These are phyloP conservation scores for Lepidurus couesii DNA, from an alignment of 1,140 invertebrate genomes.

Conservation along the genomic window DNA sequence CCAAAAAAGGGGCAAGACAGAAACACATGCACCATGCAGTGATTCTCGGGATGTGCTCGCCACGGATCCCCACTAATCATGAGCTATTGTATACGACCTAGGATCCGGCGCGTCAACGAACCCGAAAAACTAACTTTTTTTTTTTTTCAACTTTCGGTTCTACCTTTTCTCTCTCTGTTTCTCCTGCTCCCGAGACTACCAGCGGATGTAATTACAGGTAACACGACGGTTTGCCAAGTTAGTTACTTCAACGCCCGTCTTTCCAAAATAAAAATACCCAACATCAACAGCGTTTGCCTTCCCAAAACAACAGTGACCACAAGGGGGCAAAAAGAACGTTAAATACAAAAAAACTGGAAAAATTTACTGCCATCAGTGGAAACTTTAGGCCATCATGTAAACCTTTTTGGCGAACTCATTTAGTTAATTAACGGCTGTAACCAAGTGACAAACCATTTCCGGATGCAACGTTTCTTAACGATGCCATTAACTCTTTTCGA, in stretches of 20 bases:
- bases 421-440: constrained; percentile 1
- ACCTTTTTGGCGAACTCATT: background rate
- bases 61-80: constrained; percentile 10
- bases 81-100: constrained; percentile 14
- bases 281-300: constrained; percentile 22
- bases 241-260: background rate
- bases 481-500: background rate
- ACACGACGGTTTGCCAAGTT: constrained; percentile 9
- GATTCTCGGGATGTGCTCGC: constrained; percentile 21
- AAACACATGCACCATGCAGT: constrained; percentile 27
- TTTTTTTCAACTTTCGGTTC: background rate
- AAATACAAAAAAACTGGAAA: background rate
- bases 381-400: background rate
- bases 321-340: background rate
- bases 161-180: background rate
- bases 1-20: constrained; percentile 27
- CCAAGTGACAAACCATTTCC: constrained; percentile 16
- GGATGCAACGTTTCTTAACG: background rate
- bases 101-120: constrained; percentile 1
- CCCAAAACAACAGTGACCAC: constrained; percentile 16
- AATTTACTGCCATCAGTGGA: background rate
- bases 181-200: constrained; percentile 7
- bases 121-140: background rate
- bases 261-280: background rate
- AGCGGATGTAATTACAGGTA: constrained; percentile 22